Evolutionary conservation across 2,113 vertebrate genomes (phyloP), one percentile per base, ranked within the genome.

Genomic region (Phyllostomus hastatus): DNA sequence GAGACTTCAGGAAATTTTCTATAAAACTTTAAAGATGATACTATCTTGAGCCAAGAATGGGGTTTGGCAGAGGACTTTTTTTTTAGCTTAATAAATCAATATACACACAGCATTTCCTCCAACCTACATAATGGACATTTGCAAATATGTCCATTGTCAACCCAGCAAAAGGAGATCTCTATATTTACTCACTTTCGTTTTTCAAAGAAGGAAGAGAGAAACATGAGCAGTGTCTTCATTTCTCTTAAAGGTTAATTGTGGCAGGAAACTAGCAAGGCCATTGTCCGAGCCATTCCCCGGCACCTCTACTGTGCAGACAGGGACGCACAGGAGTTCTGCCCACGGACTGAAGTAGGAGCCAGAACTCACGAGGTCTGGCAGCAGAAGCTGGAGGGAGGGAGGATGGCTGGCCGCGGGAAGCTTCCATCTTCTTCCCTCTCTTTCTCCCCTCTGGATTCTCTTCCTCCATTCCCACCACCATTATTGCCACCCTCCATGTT

Each of bases 141-240:
- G 66, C 19, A 72, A 69, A 76, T 90, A 50, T 57, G 2, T 33
- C 41, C 31, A 22, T 61, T 54, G 70, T 54, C 87, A 66, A n/a
- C 0, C 15, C 61, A 83, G 22, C 9, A 54, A 59, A 61, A 48
- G 22, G 15, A 24, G 35, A 26, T 22, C 67, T 69, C 43, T 35
- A 33, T 26, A 48, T 79, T 57, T 75, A 79, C 31, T 41, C 64
- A 70, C 70, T 64, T 94, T 22, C 33, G 15, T 50, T 89, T 94
- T 87, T 15, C 52, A 73, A 92, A 92, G 35, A 69, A 95, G 46
- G n/a, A 84, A 95, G 57, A 89, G 31, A 91, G n/a, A 78, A 61
- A 33, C 9, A 64, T 15, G 69, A 43, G 33, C 5, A 19, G 1
- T 28, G 20, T 66, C 73, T 80, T 70, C 31, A 31, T 14, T 38